A percentile compares a stretch with the other conserved stretches of the same genome.
Conservation (phyloP, 2,113 vertebrate genomes). For the Proterorhinus semilunaris region DNA sequence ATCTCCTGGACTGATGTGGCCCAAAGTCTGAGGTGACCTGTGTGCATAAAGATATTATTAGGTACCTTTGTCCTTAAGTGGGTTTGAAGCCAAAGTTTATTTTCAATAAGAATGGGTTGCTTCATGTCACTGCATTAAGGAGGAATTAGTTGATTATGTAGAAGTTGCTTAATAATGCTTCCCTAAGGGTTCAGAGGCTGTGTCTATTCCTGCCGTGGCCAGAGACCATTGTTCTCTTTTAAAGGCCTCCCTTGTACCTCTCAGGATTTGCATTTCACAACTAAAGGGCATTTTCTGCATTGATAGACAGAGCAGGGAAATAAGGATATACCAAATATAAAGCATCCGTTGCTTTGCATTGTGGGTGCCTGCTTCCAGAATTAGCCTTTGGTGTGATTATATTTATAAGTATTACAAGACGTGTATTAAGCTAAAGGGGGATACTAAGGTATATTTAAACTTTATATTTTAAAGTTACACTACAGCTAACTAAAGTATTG, state of each 20-base stretch:
- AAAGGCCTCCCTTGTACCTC: constrained; percentile 80
- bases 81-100: constrained; percentile 24
- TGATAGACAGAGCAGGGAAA: constrained; percentile 79
- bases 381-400: constrained; percentile 95
- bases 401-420: constrained; percentile 79
- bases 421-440: constrained; percentile 64
- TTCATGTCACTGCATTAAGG: constrained; percentile 71
- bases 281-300: constrained; percentile 87
- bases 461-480: neutral
- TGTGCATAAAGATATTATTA: constrained; percentile 61
- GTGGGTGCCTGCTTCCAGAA: constrained; percentile 75
- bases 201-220: constrained; percentile 65
- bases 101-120: constrained; percentile 25
- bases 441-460: constrained; percentile 25
- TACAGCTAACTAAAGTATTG: neutral
- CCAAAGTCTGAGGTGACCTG: constrained; percentile 38
- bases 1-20: constrained; percentile 65
- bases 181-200: constrained; percentile 87
- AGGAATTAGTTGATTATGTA: constrained; percentile 84
- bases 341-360: constrained; percentile 84
- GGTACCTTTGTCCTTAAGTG: constrained; percentile 58
- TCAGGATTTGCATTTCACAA: constrained; percentile 86
- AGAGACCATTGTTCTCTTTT: constrained; percentile 78
- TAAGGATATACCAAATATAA: constrained; percentile 69
- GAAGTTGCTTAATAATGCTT: constrained; percentile 79